A percentile compares a stretch with the other conserved stretches of the same genome.
These are phyloP conservation scores for Myotis davidii DNA, from an alignment of 2,113 vertebrate genomes.

Conservation along the genomic window DNA sequence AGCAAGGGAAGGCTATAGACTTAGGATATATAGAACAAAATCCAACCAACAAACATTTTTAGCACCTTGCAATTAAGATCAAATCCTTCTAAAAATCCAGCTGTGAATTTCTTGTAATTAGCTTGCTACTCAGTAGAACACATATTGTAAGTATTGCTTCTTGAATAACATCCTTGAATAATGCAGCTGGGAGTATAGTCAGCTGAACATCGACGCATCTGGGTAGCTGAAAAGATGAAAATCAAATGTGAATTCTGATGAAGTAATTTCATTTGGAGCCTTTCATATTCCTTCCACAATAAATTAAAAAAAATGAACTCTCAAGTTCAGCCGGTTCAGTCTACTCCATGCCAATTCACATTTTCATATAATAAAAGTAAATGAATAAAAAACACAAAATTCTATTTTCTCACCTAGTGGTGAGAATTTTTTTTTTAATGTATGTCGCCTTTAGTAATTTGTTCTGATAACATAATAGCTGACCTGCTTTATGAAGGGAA, in stretches of 20 bases:
- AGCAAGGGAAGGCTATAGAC: conserved; percentile 38
- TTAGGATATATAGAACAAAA: conserved; percentile 34
- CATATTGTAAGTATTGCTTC: conserved; percentile 48
- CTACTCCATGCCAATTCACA: conserved; percentile 51
- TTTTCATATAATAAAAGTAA: conserved; percentile 67
- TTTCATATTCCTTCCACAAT: conserved; percentile 66
- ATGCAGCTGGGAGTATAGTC: conserved; percentile 67
- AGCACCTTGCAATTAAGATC: conserved; percentile 67
- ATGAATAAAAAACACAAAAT: conserved; percentile 59
- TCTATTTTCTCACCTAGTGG: conserved; percentile 63
- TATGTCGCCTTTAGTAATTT: conserved; percentile 28
- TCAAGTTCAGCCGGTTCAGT: conserved; percentile 65
- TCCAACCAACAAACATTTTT: conserved; percentile 64
- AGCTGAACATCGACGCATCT: conserved; percentile 66
- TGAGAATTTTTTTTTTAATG: neutral
- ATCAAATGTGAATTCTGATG: conserved; percentile 79
- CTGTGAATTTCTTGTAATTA: conserved; percentile 75
- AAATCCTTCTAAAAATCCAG: conserved; percentile 68
- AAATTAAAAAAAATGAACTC: conserved; percentile 73
- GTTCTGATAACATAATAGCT: conserved; percentile 40
- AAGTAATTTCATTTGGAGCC: conserved; percentile 75
- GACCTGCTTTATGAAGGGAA: conserved; percentile 47
- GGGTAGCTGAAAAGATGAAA: conserved; percentile 69
- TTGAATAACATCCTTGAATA: conserved; percentile 73
- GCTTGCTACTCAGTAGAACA: conserved; percentile 44